Percentiles rank a stretch among this genome's conserved stretches.
These are phyloP conservation scores for Eudorcas thomsonii DNA, from an alignment of 2,113 vertebrate species.

Conservation along the genomic window DNA sequence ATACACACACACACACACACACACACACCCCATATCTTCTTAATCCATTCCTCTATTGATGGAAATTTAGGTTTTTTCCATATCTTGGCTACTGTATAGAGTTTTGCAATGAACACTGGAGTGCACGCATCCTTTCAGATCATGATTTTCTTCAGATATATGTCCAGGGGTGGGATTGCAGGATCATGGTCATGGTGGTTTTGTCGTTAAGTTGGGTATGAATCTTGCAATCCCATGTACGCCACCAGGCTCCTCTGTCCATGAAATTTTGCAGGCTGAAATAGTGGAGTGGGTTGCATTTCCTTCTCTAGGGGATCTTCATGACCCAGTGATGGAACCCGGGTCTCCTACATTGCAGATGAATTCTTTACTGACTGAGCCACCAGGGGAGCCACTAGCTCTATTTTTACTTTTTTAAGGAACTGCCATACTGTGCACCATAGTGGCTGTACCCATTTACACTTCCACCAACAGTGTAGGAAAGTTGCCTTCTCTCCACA, in stretches of 20 bases:
- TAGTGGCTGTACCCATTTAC: not conserved
- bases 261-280: not conserved
- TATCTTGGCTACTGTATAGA: not conserved
- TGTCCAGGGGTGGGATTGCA: not conserved
- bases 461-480: not conserved
- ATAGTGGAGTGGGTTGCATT: not conserved
- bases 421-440: not conserved
- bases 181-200: not conserved
- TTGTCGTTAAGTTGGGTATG: accelerated
- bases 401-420: not conserved
- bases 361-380: not conserved
- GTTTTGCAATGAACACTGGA: not conserved
- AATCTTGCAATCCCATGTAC: not conserved
- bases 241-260: not conserved
- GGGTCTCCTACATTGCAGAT: not conserved
- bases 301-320: not conserved
- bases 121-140: not conserved
- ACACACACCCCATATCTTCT: too few relatives aligned
- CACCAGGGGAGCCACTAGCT: not conserved
- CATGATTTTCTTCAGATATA: not conserved
- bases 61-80: not conserved
- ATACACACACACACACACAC: too few relatives aligned
- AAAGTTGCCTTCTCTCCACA: not conserved
- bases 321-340: not conserved
- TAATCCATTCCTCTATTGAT: not conserved